These are phyloP conservation scores for Emydura subglobosa DNA, from an alignment of 2,113 vertebrate species.

Conservation along the genomic window DNA sequence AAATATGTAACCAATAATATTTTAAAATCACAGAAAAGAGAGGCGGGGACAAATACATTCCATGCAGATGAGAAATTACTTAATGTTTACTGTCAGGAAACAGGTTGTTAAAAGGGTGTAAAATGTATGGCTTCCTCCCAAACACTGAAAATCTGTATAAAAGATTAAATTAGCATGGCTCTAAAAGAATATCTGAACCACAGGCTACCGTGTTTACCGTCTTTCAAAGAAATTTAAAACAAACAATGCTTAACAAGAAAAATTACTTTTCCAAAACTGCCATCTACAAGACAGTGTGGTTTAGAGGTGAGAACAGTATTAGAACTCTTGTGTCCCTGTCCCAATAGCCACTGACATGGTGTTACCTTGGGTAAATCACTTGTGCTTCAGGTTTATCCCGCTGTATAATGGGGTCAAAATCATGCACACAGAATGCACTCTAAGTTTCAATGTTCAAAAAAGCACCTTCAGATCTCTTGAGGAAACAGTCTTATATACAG, in stretches of 20 bases:
- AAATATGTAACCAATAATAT: not conserved
- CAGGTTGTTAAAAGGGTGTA: not conserved
- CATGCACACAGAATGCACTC: fast-evolving
- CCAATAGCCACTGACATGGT: not conserved
- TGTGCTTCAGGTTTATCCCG: not conserved
- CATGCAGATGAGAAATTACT: not conserved
- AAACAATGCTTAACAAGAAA: fast-evolving
- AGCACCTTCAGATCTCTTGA: not conserved
- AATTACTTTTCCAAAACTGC: not conserved
- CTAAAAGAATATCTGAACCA: not conserved
- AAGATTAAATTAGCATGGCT: not conserved
- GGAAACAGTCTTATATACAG: not conserved
- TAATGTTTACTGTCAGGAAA: not conserved
- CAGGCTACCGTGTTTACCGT: not conserved
- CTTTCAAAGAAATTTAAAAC: not conserved
- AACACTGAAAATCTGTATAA: not conserved
- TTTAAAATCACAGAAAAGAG: fast-evolving
- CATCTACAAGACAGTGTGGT: not conserved
- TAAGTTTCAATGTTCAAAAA: not conserved
- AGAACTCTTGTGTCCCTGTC: not conserved
- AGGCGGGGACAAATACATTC: not conserved
- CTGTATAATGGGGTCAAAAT: not conserved
- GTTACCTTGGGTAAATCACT: not conserved
- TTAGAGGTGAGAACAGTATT: not conserved
- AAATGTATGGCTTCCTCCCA: not conserved